These are phyloP conservation scores for Lasioglossum malachurum DNA, from an alignment of 2,888 invertebrate species.

Conservation along the genomic window DNA sequence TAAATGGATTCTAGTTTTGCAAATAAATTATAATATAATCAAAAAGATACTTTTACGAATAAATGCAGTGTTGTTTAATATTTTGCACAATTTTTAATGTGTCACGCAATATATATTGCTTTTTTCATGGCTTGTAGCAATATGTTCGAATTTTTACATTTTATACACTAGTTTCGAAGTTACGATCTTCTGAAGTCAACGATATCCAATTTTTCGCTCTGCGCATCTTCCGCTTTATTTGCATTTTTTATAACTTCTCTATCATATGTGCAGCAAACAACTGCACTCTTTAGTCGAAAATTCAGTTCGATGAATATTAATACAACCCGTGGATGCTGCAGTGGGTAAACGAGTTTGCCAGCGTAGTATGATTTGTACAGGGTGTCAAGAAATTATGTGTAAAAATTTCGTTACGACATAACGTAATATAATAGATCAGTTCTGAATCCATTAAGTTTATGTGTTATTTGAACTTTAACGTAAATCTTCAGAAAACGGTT, in stretches of 20 bases:
- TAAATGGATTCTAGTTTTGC: background rate
- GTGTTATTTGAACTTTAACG: too few species aligned
- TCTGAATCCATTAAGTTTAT: too few species aligned
- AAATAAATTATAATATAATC: background rate
- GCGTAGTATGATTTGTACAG: background rate
- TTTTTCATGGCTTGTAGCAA: background rate
- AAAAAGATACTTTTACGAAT: background rate
- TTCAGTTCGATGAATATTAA: background rate
- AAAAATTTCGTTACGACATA: too few species aligned
- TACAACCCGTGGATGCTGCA: background rate
- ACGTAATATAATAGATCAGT: too few species aligned
- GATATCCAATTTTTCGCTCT: conserved; percentile 1
- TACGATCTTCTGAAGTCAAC: background rate
- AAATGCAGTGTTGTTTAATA: background rate
- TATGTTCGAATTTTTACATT: background rate
- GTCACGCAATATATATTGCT: background rate
- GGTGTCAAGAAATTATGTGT: too few species aligned
- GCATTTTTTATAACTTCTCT: background rate
- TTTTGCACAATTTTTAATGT: background rate
- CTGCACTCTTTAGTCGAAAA: background rate
- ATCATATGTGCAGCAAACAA: background rate
- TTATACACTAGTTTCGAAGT: background rate
- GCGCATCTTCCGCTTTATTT: background rate
- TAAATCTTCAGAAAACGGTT: too few species aligned
- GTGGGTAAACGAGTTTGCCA: background rate